Evolutionary conservation across 1,140 invertebrate species (phyloP).

Genomic region (Drosophila nannoptera): DNA sequence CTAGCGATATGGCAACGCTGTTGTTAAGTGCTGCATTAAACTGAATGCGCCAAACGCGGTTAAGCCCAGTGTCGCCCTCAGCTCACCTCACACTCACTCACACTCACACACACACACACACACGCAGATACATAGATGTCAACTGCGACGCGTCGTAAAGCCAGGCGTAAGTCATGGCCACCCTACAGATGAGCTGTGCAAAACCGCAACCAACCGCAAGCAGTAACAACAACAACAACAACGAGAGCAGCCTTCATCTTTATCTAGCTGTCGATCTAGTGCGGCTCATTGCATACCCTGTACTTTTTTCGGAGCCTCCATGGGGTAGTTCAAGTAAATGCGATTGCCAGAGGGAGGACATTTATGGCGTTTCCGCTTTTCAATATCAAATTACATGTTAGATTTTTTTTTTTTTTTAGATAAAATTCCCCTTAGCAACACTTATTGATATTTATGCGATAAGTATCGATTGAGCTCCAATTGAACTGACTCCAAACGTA

Average conservation of each 20-base stretch:
- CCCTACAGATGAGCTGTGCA: slow-evolving; percentile 29
- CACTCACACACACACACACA: too few species aligned
- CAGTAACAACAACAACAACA: slow-evolving; percentile 5
- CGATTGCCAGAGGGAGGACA: too few species aligned
- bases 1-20: slow-evolving; percentile 35
- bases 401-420: too few species aligned
- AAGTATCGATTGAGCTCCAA: not conserved
- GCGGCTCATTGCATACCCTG: slow-evolving; percentile 9
- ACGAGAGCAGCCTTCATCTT: slow-evolving; percentile 20
- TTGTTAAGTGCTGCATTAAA: slow-evolving; percentile 7
- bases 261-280: slow-evolving; percentile 22
- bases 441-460: too few species aligned
- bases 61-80: not conserved
- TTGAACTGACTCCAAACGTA: not conserved
- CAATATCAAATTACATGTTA: too few species aligned
- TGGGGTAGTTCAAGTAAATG: not conserved
- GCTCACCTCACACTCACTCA: not conserved
- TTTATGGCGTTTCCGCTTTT: too few species aligned
- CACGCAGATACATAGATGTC: too few species aligned
- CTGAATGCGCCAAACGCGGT: not conserved
- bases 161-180: slow-evolving; percentile 28
- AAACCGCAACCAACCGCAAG: slow-evolving; percentile 31
- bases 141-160: slow-evolving; percentile 10
- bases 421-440: too few species aligned
- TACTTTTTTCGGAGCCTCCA: not conserved